These are phyloP conservation scores for Centropus unirufus DNA, from an alignment of 2,113 vertebrate genomes.

Conservation along the genomic window DNA sequence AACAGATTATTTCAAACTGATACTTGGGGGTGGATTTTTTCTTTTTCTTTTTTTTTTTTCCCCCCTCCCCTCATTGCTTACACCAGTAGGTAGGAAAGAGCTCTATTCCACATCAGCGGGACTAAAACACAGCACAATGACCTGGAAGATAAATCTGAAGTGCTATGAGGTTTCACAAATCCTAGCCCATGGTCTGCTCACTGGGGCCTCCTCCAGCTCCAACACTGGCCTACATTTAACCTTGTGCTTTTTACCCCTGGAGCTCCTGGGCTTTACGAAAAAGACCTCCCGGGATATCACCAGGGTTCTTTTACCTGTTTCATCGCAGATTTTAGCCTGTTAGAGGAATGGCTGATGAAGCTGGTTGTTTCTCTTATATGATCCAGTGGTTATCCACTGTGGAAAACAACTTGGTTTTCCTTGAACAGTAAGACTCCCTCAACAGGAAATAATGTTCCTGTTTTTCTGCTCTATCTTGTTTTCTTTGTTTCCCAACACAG, in stretches of 20 bases:
- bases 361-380: background rate
- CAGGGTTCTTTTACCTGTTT: background rate
- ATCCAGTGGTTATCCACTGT: background rate
- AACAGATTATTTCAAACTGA: background rate
- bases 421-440: background rate
- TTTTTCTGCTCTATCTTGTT: background rate
- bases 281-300: background rate
- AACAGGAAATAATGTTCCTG: background rate
- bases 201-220: background rate
- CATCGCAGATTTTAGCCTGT: background rate
- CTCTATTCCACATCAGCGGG: background rate
- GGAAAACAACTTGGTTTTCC: background rate
- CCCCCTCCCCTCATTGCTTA: background rate
- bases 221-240: background rate
- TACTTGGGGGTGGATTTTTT: background rate
- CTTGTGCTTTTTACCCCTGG: background rate
- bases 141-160: background rate
- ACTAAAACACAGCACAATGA: background rate
- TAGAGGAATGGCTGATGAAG: background rate
- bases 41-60: no score
- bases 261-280: background rate
- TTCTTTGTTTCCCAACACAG: no score
- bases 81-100: background rate
- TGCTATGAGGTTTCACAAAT: background rate
- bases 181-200: background rate